A percentile compares a stretch with the other conserved stretches of the same genome.
phyloP scores from a whole-genome alignment of 2,113 vertebrate genomes.

The Ceyx cyanopectus region DNA sequence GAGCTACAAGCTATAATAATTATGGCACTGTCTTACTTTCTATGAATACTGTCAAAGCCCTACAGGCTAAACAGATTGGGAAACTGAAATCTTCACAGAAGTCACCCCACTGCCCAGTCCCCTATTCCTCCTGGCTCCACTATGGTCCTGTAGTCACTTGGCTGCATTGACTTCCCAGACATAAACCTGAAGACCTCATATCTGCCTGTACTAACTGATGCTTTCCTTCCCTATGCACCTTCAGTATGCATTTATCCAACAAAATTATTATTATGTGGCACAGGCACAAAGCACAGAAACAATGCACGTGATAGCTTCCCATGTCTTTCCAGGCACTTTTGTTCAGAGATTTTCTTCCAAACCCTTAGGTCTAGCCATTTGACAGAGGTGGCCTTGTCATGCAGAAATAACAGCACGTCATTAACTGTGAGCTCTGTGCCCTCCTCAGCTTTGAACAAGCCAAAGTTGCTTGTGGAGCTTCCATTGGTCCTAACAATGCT shows the following conservation, averaged over 20 bases:
- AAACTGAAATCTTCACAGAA: neutral
- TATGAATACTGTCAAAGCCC: neutral
- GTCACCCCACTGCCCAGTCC: neutral
- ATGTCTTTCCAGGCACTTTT: neutral
- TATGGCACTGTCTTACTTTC: neutral
- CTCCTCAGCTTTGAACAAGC: neutral
- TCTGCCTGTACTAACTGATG: neutral
- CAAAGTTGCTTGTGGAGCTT: neutral
- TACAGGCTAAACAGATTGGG: neutral
- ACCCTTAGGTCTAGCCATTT: neutral
- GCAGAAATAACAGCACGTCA: neutral
- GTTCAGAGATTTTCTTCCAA: conserved; percentile 3
- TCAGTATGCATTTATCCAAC: neutral
- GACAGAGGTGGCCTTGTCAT: conserved; percentile 25
- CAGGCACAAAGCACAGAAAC: neutral
- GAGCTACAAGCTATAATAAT: neutral
- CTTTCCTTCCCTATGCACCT: neutral
- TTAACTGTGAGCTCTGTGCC: neutral
- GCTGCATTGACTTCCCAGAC: neutral
- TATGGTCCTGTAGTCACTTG: neutral
- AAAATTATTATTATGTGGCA: neutral
- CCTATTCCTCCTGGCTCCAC: neutral
- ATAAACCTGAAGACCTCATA: neutral
- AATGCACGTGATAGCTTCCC: rapidly evolving
- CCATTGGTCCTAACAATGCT: neutral